Evolutionary conservation across 2,888 invertebrate species (phyloP).

Genomic region (Alitta virens): DNA sequence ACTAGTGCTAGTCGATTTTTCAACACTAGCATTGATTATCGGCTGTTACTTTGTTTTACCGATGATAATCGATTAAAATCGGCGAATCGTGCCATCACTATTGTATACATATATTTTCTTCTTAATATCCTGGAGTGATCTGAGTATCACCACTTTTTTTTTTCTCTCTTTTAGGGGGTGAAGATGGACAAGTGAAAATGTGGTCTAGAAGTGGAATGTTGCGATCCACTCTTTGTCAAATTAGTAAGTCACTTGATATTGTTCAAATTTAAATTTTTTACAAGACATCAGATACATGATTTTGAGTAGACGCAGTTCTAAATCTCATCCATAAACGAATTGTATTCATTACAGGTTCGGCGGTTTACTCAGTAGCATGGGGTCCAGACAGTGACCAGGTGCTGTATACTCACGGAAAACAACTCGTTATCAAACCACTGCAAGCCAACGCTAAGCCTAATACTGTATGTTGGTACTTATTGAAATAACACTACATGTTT

Average conservation of each 20-base stretch:
- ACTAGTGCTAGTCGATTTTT: too few relatives aligned
- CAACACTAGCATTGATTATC: too few relatives aligned
- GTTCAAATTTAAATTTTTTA: too few relatives aligned
- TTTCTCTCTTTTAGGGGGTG: slow-evolving; percentile 69
- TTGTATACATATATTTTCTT: too few relatives aligned
- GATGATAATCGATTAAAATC: too few relatives aligned
- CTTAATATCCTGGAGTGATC: too few relatives aligned
- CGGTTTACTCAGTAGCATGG: slow-evolving; percentile 83
- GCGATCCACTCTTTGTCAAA: slow-evolving; percentile 83
- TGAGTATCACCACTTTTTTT: too few relatives aligned
- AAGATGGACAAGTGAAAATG: slow-evolving; percentile 93
- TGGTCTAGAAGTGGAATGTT: slow-evolving; percentile 93
- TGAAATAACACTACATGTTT: not conserved
- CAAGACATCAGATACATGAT: too few relatives aligned
- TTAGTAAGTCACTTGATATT: slow-evolving; percentile 60
- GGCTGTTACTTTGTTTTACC: too few relatives aligned
- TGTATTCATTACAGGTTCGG: slow-evolving; percentile 55
- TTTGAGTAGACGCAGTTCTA: too few relatives aligned
- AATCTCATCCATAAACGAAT: too few relatives aligned
- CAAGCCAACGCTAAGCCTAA: slow-evolving; percentile 62
- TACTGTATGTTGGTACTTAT: slow-evolving; percentile 58
- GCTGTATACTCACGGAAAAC: slow-evolving; percentile 62
- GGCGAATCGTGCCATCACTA: too few relatives aligned
- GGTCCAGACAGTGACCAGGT: slow-evolving; percentile 63
- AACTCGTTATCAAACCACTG: slow-evolving; percentile 64